phyloP scores from a whole-genome alignment of 2,113 vertebrate genomes.

The Istiophorus platypterus region DNA sequence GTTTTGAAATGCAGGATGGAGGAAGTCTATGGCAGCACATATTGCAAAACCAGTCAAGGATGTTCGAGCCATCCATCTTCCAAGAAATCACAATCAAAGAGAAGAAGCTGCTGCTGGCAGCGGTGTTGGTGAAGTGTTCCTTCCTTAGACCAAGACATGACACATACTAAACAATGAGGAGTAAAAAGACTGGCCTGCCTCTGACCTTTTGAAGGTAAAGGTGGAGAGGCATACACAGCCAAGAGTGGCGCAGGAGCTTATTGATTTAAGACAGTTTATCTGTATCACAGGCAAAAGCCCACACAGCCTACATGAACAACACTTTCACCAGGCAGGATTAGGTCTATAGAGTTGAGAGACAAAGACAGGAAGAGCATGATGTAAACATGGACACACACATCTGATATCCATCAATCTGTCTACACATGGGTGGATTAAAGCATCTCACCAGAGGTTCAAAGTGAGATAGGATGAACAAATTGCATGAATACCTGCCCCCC shows the following conservation, averaged over 20 bases:
- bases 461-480: neutral
- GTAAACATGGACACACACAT: conserved; percentile 49
- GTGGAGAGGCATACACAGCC: conserved; percentile 7
- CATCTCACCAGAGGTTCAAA: neutral
- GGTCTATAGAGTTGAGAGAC: conserved; percentile 32
- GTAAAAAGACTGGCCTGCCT: conserved; percentile 32
- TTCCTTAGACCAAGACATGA: conserved; percentile 32
- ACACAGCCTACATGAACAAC: conserved; percentile 43
- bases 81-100: conserved; percentile 60
- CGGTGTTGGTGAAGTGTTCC: conserved; percentile 5
- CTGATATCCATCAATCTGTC: conserved; percentile 23
- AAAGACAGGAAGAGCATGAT: conserved; percentile 45
- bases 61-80: conserved; percentile 63
- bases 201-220: conserved; percentile 70
- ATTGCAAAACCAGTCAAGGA: conserved; percentile 69
- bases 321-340: conserved; percentile 63
- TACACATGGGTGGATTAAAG: conserved; percentile 4
- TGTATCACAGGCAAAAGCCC: conserved; percentile 45
- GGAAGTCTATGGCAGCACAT: conserved; percentile 38
- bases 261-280: conserved; percentile 75
- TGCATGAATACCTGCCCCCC: neutral
- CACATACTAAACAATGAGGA: conserved; percentile 39
- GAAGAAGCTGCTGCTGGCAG: neutral
- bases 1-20: conserved; percentile 52
- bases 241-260: conserved; percentile 34